Evolutionary conservation across 1,140 invertebrate genomes (phyloP).

Genomic region (Arion vulgaris): DNA sequence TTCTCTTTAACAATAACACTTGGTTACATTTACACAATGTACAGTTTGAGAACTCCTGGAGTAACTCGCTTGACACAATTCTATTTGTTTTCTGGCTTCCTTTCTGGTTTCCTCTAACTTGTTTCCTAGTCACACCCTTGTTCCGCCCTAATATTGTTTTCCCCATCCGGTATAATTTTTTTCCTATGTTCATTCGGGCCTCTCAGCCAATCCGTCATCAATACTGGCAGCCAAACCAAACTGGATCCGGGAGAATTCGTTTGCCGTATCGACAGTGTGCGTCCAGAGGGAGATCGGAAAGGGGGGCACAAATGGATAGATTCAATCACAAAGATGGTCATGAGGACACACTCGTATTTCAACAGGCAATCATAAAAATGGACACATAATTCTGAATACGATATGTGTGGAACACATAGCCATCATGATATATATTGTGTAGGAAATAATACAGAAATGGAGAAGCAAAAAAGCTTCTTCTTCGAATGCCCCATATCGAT

Average conservation of each 20-base stretch:
- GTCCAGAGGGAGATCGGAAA: too few relatives aligned
- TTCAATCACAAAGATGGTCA: conserved; percentile 7
- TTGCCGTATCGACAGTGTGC: not conserved
- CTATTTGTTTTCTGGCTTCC: too few relatives aligned
- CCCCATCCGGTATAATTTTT: not conserved
- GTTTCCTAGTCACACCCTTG: too few relatives aligned
- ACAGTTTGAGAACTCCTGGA: too few relatives aligned
- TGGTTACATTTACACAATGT: too few relatives aligned
- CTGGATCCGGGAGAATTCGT: not conserved
- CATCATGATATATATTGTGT: too few relatives aligned
- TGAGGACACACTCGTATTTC: not conserved
- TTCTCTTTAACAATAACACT: too few relatives aligned
- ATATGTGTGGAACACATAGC: not conserved
- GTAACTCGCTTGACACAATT: too few relatives aligned
- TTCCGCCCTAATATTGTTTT: not conserved
- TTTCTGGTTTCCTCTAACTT: too few relatives aligned
- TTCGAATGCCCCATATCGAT: too few relatives aligned
- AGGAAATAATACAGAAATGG: too few relatives aligned
- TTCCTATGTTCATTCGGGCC: not conserved
- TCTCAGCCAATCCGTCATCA: not conserved
- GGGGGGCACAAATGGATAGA: not conserved
- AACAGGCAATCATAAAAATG: not conserved
- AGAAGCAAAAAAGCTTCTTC: too few relatives aligned
- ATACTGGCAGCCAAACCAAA: not conserved
- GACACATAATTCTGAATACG: not conserved